A percentile compares a stretch with the other conserved stretches of the same genome.
Evolutionary conservation across 2,113 vertebrate species (phyloP).

Genomic region (Pica pica): DNA sequence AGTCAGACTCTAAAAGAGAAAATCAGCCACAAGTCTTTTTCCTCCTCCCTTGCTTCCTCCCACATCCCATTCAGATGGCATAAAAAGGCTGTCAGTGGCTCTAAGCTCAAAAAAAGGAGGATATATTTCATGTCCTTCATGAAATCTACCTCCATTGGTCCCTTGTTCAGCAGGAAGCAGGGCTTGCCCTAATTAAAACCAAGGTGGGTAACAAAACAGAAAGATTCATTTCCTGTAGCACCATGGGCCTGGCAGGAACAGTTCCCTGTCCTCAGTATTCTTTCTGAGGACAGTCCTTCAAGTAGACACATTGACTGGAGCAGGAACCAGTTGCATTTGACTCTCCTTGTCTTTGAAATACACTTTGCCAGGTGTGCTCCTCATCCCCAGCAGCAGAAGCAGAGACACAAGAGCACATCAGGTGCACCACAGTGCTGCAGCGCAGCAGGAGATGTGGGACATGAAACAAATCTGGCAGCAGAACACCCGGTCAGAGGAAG

Average conservation of each 20-base stretch:
- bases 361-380: neutral
- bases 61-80: neutral
- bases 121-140: neutral
- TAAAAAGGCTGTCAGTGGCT: neutral
- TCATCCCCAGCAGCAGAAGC: neutral
- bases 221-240: slow-evolving; percentile 50
- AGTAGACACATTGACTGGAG: neutral
- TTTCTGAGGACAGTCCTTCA: neutral
- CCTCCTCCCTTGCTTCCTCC: neutral
- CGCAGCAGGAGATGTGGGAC: neutral
- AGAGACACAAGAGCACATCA: neutral
- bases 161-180: slow-evolving; percentile 25
- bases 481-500: neutral
- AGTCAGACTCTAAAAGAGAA: neutral
- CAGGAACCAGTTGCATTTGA: neutral
- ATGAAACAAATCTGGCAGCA: neutral
- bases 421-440: neutral
- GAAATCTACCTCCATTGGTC: neutral
- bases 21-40: slow-evolving; percentile 3
- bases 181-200: neutral
- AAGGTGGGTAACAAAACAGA: slow-evolving; percentile 42
- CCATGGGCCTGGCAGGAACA: neutral
- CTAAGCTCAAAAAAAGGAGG: neutral
- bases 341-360: neutral
- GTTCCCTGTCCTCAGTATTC: neutral